Base-by-base conservation (phyloP, 2,113 vertebrate species). In the Desmodus rotundus region DNA sequence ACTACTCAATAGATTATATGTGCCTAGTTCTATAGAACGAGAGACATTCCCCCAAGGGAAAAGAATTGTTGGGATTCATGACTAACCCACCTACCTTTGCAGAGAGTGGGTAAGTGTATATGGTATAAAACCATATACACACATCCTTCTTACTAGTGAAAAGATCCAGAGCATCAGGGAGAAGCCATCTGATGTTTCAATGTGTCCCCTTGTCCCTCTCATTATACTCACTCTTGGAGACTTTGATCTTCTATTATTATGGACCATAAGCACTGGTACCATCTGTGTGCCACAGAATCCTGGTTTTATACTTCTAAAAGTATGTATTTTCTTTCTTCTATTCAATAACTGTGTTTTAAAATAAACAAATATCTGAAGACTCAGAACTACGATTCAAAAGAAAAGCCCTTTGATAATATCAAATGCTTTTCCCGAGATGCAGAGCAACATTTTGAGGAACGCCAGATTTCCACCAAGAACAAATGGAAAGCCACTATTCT, bases 371-470 rank as follows among this genome's bases (percentile, higher is more conserved):
- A 81, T 10, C 17, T 74, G 33, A 88, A 72, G 74, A 92, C n/a
- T 91, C 52, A 96, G 45, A 76, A 70, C 20, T 43, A 19, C 36
- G 41, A 91, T 85, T 84, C 61, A 82, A 95, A 95, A 95, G 56
- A 85, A 95, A 93, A 81, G 9, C 6, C 54, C 26, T 92, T 22
- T 68, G 13, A 45, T 68, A 17, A 96, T 50, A 65, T 3, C 86
- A 36, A 89, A 80, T 68, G 31, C 2, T 72, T 74, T 45, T 63
- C 24, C 17, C 50, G 94, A 93, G 61, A 91, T 19, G 1, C 14
- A 13, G 2, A 45, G 43, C 19, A 45, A 78, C 10, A 78, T 70
- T 86, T 61, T 88, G 33, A 94, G 43, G 47, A 95, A 92, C 26
- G n/a, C 31, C 77, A 96, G 58, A 78, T 76, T 95, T 89, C 89